Evolutionary conservation across 2,113 vertebrate genomes (phyloP), one percentile per base, ranked within the genome.

Genomic region (Oxygymnocypris stewartii): DNA sequence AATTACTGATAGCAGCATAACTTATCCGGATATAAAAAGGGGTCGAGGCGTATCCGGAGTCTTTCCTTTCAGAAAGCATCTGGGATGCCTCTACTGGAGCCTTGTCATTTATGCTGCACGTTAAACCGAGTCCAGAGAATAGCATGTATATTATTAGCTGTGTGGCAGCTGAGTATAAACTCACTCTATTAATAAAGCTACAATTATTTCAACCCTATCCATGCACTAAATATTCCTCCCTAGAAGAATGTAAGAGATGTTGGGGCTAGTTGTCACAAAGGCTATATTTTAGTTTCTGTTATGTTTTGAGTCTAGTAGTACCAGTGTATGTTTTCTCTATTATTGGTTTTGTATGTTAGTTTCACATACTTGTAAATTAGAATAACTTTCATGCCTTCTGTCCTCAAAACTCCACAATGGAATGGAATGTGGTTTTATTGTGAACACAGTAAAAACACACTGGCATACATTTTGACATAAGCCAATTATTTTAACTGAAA

Each of bases 121-220:
- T 49, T 88, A 84, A 90, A 80, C 89, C 80, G 86, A 37, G 87
- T 63, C 35, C 82, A 61, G 40, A 25, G 83, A 73, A 59, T 23
- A 69, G 77, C 88, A 37, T 88, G 91, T 90, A 84, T 92, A 93
- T 92, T 93, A 91, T 93, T 93, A 94, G 92, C 78, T 85, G 87
- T 88, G 91, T 90, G 92, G 90, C 94, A 92, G 92, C 90, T 91
- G 91, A 91, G 93, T 91, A 92, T 92, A 94, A 93, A 93, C 89
- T 63, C 82, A 77, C 73, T 91, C 65, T 95, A 93, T 94, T 94
- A 93, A 91, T 94, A 95, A 89, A 90, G 86, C 61, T 42, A 59
- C 14, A 90, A 89, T 91, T 91, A 88, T 84, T 91, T 90, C 81
- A 90, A 91, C 57, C 79, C 83, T 57, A 69, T 47, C 81, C 88